phyloP scores from a whole-genome alignment of 2,113 vertebrate genomes.

The Sceloporus tristichus region DNA sequence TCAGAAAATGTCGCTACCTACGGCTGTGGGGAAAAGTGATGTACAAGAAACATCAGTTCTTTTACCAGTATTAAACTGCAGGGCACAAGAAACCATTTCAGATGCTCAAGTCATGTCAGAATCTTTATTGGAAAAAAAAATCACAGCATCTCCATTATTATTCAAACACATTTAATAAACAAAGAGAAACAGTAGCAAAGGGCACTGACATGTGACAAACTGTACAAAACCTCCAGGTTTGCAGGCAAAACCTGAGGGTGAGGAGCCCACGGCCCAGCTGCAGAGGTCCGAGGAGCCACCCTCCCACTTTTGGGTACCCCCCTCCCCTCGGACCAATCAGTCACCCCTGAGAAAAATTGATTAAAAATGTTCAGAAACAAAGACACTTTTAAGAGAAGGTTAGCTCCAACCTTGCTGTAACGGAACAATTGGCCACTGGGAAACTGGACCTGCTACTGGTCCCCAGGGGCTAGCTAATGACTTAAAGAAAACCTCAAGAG shows the following conservation, averaged over 20 bases:
- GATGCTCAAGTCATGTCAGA: constrained; percentile 56
- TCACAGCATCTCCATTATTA: constrained; percentile 73
- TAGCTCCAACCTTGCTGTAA: constrained; percentile 61
- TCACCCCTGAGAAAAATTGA: constrained; percentile 72
- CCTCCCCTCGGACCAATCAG: constrained; percentile 57
- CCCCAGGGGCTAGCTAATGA: constrained; percentile 51
- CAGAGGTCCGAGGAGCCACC: constrained; percentile 46
- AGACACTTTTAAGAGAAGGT: constrained; percentile 63
- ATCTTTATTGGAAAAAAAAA: constrained; percentile 69
- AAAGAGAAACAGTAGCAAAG: constrained; percentile 74
- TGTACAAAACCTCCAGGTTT: constrained; percentile 64
- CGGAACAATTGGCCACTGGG: constrained; percentile 60
- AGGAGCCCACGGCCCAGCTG: constrained; percentile 51
- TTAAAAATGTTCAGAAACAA: constrained; percentile 69
- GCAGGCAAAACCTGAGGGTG: constrained; percentile 48
- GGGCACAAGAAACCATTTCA: background rate
- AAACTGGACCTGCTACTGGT: constrained; percentile 29
- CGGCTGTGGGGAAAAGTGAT: background rate
- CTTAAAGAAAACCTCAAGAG: constrained; percentile 54
- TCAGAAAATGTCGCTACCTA: background rate
- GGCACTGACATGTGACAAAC: constrained; percentile 70
- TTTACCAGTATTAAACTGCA: background rate
- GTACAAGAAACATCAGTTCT: background rate
- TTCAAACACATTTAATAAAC: constrained; percentile 78
- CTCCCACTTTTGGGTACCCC: background rate